These are phyloP conservation scores for Cryptotermes secundus DNA, from an alignment of 1,140 invertebrate genomes.

Conservation along the genomic window DNA sequence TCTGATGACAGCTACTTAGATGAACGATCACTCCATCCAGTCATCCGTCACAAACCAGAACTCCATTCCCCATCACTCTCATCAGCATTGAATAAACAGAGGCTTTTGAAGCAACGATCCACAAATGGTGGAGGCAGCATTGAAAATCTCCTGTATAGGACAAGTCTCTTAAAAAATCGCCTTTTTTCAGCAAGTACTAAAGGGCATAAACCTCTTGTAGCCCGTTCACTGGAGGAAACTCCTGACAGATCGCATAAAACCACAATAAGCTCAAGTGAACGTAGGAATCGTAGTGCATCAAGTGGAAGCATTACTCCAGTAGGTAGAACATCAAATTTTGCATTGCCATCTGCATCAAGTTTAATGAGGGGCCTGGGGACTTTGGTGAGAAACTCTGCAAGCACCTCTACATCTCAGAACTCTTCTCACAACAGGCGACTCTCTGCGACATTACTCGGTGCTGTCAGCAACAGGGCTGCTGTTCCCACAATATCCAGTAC, in stretches of 20 bases:
- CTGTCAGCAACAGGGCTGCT: neutral
- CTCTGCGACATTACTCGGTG: neutral
- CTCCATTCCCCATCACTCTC: neutral
- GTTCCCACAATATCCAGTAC: neutral
- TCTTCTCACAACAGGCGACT: neutral
- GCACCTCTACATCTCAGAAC: neutral
- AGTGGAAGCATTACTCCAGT: neutral
- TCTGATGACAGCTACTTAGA: neutral
- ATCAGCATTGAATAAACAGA: neutral
- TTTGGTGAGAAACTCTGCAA: constrained; percentile 2
- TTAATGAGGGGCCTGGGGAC: constrained; percentile 20
- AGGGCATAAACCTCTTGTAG: neutral
- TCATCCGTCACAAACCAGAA: neutral
- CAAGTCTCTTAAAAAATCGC: neutral
- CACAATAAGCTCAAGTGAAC: neutral
- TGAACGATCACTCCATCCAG: neutral
- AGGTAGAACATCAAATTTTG: neutral
- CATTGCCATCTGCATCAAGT: neutral
- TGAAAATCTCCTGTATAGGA: constrained; percentile 14
- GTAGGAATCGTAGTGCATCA: constrained; percentile 26
- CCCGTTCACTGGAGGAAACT: neutral
- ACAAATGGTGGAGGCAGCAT: constrained; percentile 5
- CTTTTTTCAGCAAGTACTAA: neutral
- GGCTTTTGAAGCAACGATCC: neutral
- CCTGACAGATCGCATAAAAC: neutral